Base-by-base conservation (phyloP, 1,140 invertebrate genomes). In the Drosophila ambigua region DNA sequence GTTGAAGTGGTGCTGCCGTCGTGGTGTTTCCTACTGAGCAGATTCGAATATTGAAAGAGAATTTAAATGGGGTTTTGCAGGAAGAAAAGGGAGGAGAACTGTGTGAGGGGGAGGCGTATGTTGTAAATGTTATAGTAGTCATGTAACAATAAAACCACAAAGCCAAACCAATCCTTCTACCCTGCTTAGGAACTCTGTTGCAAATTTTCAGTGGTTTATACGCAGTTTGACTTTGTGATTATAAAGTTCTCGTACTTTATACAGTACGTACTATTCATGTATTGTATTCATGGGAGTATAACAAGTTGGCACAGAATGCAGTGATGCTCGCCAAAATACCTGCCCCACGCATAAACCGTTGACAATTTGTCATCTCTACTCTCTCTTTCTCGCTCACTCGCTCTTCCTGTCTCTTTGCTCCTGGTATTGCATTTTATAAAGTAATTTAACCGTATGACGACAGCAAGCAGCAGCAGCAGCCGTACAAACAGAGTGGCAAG, bases 61-160 rank as follows among this genome's bases (percentile, higher is more conserved):
- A 69, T 69, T 69, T 69, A 68, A 69, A 68, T 24, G 54, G 52
- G 23, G 7, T 26, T 35, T 48, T 11, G 62, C 39, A 54, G 5
- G 5, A 1, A 26, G 3, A n/a, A 8, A 26, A 15, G 3, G 4
- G 23, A 9, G 5, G 24, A 0, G 4, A 43, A 4, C 2, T 24
- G 7, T 2, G 11, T 5, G 24, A 1, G 35, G 16, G 1, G 9
- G 13, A 13, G 48, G 45, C 44, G 66, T 69, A 87, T 72, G 73
- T 67, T 74, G 78, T 87, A 81, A 85, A 87, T 87, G 82, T 87
- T 87, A 50, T 66, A 81, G 73, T 81, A 81, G 73, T 81, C 82
- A 72, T 87, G 81, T 87, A 64, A 58, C 77, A 63, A 85, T 82
- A 87, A 81, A 84, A 69, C 81, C 81, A 59, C 82, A 81, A 67